Evolutionary conservation across 2,113 vertebrate genomes (phyloP).

Genomic region (Condylura cristata): DNA sequence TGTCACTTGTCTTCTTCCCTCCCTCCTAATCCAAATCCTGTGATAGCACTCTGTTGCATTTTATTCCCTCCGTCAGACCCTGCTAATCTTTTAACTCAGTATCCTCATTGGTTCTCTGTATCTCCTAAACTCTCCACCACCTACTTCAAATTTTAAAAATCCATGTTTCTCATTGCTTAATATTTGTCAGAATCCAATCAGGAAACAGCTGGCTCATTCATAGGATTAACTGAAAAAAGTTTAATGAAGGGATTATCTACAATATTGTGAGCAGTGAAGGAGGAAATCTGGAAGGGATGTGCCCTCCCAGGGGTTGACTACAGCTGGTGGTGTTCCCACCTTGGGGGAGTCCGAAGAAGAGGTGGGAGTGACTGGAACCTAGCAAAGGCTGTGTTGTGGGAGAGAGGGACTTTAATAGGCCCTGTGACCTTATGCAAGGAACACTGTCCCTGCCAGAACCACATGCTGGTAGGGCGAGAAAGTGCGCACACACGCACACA

Average conservation of each 20-base stretch:
- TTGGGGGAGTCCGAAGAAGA: neutral
- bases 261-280: neutral
- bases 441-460: neutral
- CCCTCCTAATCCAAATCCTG: neutral
- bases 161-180: neutral
- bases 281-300: neutral
- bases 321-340: neutral
- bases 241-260: neutral
- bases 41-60: neutral
- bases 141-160: neutral
- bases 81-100: neutral
- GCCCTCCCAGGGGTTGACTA: neutral
- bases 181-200: neutral
- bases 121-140: neutral
- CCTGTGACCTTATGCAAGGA: neutral
- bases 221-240: neutral
- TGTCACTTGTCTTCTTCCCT: neutral
- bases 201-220: neutral
- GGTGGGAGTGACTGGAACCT: neutral
- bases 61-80: neutral
- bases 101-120: neutral
- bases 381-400: neutral
- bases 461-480: neutral
- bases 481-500: neutral
- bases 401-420: neutral